Evolutionary conservation across 2,888 invertebrate genomes (phyloP).

Genomic region (Onchidella celtica): DNA sequence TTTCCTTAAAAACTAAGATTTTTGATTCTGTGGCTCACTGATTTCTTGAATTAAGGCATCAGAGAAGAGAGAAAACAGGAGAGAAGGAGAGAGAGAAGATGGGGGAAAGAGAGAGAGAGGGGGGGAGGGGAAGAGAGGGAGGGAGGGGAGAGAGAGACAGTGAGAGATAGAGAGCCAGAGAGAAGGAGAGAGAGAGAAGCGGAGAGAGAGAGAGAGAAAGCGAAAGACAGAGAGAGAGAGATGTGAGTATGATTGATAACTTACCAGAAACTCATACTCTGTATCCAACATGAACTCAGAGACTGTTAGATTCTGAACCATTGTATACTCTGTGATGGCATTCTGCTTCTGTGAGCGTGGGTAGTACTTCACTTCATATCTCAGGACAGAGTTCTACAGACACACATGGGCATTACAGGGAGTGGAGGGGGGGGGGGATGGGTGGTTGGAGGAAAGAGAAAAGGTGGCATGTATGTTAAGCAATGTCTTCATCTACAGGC

Average conservation of each 20-base stretch:
- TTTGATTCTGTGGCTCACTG: no score
- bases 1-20: no score
- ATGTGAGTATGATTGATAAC: neutral
- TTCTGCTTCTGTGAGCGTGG: conserved; percentile 82
- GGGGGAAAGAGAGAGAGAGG: conserved; percentile 10
- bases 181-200: neutral
- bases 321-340: conserved; percentile 88
- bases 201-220: conserved; percentile 31
- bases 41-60: no score
- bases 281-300: conserved; percentile 87
- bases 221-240: conserved; percentile 2
- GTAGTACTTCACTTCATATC: conserved; percentile 86
- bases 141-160: neutral
- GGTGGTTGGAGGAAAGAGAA: neutral
- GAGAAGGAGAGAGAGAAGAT: conserved; percentile 6
- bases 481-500: no score
- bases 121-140: conserved; percentile 14
- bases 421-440: neutral
- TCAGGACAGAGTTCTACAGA: conserved; percentile 17
- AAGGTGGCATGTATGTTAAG: neutral
- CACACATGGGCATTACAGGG: neutral
- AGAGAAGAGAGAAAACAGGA: no score
- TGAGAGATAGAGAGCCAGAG: neutral
- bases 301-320: conserved; percentile 82
- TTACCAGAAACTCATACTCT: conserved; percentile 92